Evolutionary conservation across 2,888 invertebrate species (phyloP).

Genomic region (Nemotelus nigrinus): DNA sequence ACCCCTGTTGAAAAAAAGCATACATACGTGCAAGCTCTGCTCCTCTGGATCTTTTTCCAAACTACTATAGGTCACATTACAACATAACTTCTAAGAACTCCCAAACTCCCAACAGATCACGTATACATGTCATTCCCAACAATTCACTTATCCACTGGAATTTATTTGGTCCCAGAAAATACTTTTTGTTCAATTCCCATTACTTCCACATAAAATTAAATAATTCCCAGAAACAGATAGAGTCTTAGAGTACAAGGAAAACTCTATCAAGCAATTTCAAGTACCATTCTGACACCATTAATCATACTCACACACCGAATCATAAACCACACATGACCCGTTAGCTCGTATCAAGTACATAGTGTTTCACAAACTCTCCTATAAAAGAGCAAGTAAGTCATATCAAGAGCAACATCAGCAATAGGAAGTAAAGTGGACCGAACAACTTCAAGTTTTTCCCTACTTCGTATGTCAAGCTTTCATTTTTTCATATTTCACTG

Average conservation of each 20-base stretch:
- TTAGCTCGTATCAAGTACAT: neutral
- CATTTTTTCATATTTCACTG: neutral
- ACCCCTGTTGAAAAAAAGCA: too few relatives aligned
- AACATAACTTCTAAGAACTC: too few relatives aligned
- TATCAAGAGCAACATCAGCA: neutral
- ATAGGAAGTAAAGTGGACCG: neutral
- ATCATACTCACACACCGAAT: constrained; percentile 1
- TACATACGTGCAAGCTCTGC: too few relatives aligned
- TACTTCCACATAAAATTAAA: neutral
- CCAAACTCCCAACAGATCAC: too few relatives aligned
- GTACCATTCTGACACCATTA: constrained; percentile 12
- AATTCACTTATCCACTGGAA: too few relatives aligned
- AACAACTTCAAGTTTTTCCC: neutral
- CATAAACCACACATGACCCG: constrained; percentile 1
- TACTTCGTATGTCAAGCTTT: neutral
- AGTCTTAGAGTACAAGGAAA: neutral
- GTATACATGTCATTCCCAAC: too few relatives aligned
- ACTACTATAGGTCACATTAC: too few relatives aligned
- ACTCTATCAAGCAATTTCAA: neutral
- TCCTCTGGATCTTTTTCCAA: too few relatives aligned
- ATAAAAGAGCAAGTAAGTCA: neutral
- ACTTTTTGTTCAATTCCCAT: neutral
- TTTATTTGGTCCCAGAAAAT: too few relatives aligned
- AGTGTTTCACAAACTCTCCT: neutral
- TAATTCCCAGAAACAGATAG: neutral